Percentiles rank a stretch among this genome's conserved stretches.
phyloP scores from a whole-genome alignment of 2,797 vertebrate species.

The Lemur catta region DNA sequence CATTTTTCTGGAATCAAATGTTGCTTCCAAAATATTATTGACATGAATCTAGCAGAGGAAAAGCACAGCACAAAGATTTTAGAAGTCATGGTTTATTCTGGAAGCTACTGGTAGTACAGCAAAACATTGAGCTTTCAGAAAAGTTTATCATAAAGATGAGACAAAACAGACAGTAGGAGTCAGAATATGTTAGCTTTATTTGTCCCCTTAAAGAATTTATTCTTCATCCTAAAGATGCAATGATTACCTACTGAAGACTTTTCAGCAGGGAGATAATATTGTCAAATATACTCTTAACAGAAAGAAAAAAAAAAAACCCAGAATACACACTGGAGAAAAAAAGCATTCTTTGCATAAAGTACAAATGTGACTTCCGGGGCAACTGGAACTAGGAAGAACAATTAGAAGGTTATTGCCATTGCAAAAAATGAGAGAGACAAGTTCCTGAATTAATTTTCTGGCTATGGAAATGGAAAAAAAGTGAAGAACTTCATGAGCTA shows the following conservation, averaged over 20 bases:
- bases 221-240: background rate
- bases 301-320: too few relatives aligned
- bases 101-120: background rate
- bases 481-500: background rate
- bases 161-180: background rate
- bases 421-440: background rate
- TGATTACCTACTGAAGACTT: background rate
- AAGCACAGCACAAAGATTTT: background rate
- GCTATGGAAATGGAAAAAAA: background rate
- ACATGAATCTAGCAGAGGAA: background rate
- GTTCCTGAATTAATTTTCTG: background rate
- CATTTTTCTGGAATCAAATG: background rate
- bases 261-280: background rate
- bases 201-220: background rate
- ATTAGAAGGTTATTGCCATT: background rate
- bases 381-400: background rate
- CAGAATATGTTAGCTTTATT: background rate
- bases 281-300: background rate
- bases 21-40: background rate
- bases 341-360: background rate
- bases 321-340: background rate
- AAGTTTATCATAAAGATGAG: background rate
- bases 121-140: background rate
- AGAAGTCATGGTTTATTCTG: background rate
- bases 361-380: background rate